Base-by-base conservation (phyloP, 2,797 vertebrate genomes). In the Benthosema pterotum region DNA sequence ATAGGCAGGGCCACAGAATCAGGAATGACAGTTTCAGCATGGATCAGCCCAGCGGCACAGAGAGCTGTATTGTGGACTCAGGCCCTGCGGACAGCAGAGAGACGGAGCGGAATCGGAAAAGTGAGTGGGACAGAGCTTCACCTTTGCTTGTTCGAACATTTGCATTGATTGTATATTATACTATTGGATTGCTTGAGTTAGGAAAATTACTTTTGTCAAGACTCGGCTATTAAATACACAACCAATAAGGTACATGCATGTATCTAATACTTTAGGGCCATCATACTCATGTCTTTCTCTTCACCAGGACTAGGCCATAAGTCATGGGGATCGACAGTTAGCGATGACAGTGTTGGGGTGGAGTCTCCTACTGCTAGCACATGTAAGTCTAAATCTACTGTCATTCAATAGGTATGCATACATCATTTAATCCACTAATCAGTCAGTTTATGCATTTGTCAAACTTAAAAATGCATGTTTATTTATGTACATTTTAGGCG, bases 301-400 rank as follows among this genome's bases (percentile, higher is more conserved):
- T 49, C 57, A 61, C 53, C 83, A 99, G 97, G 92, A n/a, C 94
- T 90, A 28, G 94, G 94, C 57, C 95, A 98, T 77, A 99, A 98
- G 74, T 98, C 96, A 0, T 97, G 97, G 97, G 95, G 96, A 0
- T 94, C 90, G 1, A 87, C 95, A 0, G 60, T 93, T 1, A 84
- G 92, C 0, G 96, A 98, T 3, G 95, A 94, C 51, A 91, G 91
- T 13, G 80, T 93, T 0, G 90, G 73, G 48, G 78, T 94, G 55
- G 95, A 95, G 22, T 90, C 94, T 25, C 85, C 89, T 0, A 72
- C 80, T 11, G 80, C 80, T 42, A 91, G 69, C 55, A 19, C 94
- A 77, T 91, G 96, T 98, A 67, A 75, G 69, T 28, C 4, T 1
- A 1, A 3, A 14, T 42, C 22, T 1, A 1, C 11, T 17, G 8